phyloP scores from a whole-genome alignment of 2,888 invertebrate genomes.

The Diaperis boleti region DNA sequence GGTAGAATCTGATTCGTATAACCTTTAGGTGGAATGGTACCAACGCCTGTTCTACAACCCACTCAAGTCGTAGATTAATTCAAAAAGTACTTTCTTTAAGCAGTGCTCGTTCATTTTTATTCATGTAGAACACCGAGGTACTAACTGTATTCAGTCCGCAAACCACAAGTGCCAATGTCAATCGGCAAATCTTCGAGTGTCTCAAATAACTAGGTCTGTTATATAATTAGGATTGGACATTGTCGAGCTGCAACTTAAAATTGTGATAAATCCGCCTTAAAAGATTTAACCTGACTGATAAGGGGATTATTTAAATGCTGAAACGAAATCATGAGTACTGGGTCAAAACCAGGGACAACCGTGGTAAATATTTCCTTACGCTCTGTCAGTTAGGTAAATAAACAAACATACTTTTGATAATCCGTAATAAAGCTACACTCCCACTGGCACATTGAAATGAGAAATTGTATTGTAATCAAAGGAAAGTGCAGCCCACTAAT shows the following conservation, averaged over 20 bases:
- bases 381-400: background rate
- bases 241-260: background rate
- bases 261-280: background rate
- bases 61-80: too few species aligned
- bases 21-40: too few species aligned
- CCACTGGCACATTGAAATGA: slow-evolving; percentile 4
- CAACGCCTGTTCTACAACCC: too few species aligned
- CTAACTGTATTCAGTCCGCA: too few species aligned
- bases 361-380: too few species aligned
- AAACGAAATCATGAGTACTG: background rate
- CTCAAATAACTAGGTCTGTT: too few species aligned
- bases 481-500: slow-evolving; percentile 26
- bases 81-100: too few species aligned
- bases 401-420: background rate
- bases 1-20: too few species aligned
- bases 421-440: background rate
- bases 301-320: background rate
- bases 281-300: background rate
- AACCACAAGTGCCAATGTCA: too few species aligned
- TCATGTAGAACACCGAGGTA: too few species aligned
- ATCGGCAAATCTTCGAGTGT: too few species aligned
- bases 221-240: background rate
- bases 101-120: too few species aligned
- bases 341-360: background rate
- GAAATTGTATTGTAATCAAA: slow-evolving; percentile 13